Evolutionary conservation across 1,140 invertebrate species (phyloP).

Genomic region (Drosophila bocqueti): DNA sequence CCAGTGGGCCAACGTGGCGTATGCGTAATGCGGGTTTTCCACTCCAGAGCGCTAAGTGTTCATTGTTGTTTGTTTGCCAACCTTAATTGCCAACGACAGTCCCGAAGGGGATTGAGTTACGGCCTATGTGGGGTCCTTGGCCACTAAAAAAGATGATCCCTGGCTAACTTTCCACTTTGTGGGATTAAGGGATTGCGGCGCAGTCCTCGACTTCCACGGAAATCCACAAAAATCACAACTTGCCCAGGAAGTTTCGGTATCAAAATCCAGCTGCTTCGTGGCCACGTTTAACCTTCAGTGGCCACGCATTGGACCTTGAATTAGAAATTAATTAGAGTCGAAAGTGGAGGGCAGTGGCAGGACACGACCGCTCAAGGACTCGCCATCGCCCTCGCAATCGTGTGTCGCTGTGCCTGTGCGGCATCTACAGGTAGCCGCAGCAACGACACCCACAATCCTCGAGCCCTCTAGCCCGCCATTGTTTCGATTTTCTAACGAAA

Average conservation of each 20-base stretch:
- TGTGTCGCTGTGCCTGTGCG: slow-evolving; percentile 37
- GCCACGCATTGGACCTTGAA: slow-evolving; percentile 74
- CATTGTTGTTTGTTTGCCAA: slow-evolving; percentile 23
- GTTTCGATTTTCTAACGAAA: slow-evolving; percentile 80
- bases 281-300: slow-evolving; percentile 73
- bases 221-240: slow-evolving; percentile 13
- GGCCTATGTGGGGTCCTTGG: slow-evolving; percentile 12
- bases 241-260: slow-evolving; percentile 11
- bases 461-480: slow-evolving; percentile 28
- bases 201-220: slow-evolving; percentile 14
- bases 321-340: slow-evolving; percentile 80
- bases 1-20: slow-evolving; percentile 61
- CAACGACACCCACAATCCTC: slow-evolving; percentile 65
- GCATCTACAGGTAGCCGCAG: slow-evolving; percentile 84
- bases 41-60: slow-evolving; percentile 49
- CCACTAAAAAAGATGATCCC: slow-evolving; percentile 15
- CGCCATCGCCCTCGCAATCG: slow-evolving; percentile 14
- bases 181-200: slow-evolving; percentile 3
- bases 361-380: slow-evolving; percentile 67
- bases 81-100: slow-evolving; percentile 31
- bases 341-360: slow-evolving; percentile 38
- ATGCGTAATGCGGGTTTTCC: slow-evolving; percentile 74
- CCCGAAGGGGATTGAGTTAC: slow-evolving; percentile 23
- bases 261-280: slow-evolving; percentile 21
- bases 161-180: slow-evolving; percentile 24